Evolutionary conservation across 2,113 vertebrate species (phyloP).

Genomic region (Neodon shergylaensis): DNA sequence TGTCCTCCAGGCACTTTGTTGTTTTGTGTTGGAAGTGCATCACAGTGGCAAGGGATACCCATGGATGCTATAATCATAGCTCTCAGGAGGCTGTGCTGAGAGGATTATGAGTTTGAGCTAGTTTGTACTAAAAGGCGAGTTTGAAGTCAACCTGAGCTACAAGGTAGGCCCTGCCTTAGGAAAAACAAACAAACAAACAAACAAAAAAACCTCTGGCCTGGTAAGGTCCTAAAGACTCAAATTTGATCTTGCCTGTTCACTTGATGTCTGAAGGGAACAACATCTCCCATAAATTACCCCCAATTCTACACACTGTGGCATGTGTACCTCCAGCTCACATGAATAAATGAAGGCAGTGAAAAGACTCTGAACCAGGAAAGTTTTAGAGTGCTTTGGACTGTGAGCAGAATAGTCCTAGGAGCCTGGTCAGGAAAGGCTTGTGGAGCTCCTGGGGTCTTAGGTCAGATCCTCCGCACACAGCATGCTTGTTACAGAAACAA

Average conservation of each 20-base stretch:
- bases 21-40: neutral
- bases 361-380: neutral
- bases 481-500: neutral
- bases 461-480: neutral
- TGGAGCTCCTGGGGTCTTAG: neutral
- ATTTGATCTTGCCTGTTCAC: neutral
- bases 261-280: neutral
- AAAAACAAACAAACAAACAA: neutral
- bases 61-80: neutral
- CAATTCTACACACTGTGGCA: neutral
- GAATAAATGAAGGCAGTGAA: neutral
- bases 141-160: neutral
- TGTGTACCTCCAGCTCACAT: neutral
- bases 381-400: neutral
- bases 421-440: neutral
- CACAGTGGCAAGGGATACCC: neutral
- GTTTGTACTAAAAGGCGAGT: neutral
- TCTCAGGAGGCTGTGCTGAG: neutral
- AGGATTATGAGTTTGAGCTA: neutral
- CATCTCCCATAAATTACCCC: neutral
- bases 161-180: neutral
- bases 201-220: neutral
- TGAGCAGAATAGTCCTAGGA: neutral
- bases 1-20: neutral
- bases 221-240: neutral